These are phyloP conservation scores for Phenacoccus solenopsis DNA, from an alignment of 1,140 invertebrate genomes.

Conservation along the genomic window DNA sequence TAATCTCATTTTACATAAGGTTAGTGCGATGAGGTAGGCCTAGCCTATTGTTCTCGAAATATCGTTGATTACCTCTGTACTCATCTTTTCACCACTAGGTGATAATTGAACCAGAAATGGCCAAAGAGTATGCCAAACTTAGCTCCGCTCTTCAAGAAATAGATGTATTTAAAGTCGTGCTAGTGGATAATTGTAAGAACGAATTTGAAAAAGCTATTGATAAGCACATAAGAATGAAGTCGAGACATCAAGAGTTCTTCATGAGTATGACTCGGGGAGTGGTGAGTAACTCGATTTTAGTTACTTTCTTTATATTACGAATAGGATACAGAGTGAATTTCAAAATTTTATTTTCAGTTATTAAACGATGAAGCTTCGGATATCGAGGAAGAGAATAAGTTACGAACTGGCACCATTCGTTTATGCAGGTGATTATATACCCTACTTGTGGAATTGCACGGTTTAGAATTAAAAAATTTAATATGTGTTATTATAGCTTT, in stretches of 20 bases:
- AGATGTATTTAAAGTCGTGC: conserved; percentile 6
- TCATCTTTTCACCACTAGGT: background rate
- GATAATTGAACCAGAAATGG: background rate
- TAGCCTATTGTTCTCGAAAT: no score
- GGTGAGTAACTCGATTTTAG: background rate
- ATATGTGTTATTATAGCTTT: background rate
- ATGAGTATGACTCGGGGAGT: conserved; percentile 9
- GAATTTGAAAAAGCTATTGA: conserved; percentile 10
- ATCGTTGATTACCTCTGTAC: background rate
- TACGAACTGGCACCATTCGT: background rate
- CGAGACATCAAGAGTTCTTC: conserved; percentile 10
- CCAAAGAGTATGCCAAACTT: conserved; percentile 9
- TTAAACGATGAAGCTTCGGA: conserved; percentile 6
- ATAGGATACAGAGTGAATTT: background rate
- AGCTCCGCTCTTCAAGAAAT: conserved; percentile 5
- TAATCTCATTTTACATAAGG: conserved; percentile 5
- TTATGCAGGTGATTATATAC: background rate
- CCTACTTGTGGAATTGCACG: no score
- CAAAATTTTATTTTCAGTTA: background rate
- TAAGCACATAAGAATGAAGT: conserved; percentile 8
- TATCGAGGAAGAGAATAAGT: conserved; percentile 7
- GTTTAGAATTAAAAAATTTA: no score
- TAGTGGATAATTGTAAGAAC: conserved; percentile 10
- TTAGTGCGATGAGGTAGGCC: background rate
- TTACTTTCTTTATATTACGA: background rate